Base-by-base conservation (phyloP, 2,797 vertebrate species). In the Poecilia picta region DNA sequence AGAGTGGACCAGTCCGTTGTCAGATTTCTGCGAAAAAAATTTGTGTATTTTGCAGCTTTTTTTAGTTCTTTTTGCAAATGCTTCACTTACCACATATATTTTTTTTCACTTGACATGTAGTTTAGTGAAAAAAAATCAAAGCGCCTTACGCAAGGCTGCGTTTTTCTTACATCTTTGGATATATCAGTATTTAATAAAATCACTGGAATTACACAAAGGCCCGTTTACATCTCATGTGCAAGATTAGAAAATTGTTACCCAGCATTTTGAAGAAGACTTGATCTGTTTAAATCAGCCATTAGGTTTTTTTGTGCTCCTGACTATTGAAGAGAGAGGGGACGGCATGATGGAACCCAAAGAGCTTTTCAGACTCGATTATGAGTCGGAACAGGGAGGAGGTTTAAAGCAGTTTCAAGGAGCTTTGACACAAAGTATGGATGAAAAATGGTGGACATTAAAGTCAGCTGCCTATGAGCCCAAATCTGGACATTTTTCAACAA, bases 1-100 rank as follows among this genome's bases (percentile, higher is more conserved):
- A 45, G 33, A 75, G 39, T 39, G 8, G 36, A 49, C 3, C 18
- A 25, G 28, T 43, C 41, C 31, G 6, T 76, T 80, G 68, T 66
- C 76, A 78, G 46, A 53, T 70, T 75, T 4, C 77, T 55, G 75
- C n/a, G 77, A 47, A 75, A 83, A 83, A n/a, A 12, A 31, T 78
- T 43, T 57, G n/a, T 15, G 15, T 46, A 20, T 31, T 57, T 55
- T 23, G 45, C 41, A 45, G 55, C 18, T 3, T 47, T 77, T 45
- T 76, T 4, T 33, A 5, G 18, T 68, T 41, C 4, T 11, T 8
- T 33, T 12, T 36, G 36, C 36, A 41, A 68, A 12, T 13, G 36
- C 10, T 41, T 68, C 20, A 25, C 15, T 33, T n/a, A 33, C 13
- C 6, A 7, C 6, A 18, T 62, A 33, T 62, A 33, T 12, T 62